A percentile compares a stretch with the other conserved stretches of the same genome.
Evolutionary conservation across 1,140 invertebrate species (phyloP).

Genomic region (Drosophila sproati): DNA sequence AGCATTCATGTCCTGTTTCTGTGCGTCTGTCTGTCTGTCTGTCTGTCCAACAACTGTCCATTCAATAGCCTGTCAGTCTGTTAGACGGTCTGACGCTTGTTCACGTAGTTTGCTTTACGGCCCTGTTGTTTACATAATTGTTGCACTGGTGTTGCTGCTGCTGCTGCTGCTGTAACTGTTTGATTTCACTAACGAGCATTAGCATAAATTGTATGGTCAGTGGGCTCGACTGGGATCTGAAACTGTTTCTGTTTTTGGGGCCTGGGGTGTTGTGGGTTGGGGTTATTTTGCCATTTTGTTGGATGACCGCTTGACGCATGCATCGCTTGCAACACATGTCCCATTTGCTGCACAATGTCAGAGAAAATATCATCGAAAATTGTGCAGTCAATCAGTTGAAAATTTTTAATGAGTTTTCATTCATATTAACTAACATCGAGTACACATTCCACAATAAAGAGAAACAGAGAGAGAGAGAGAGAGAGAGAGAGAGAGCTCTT

Average conservation of each 20-base stretch:
- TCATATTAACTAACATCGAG: conserved; percentile 53
- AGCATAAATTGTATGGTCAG: conserved; percentile 72
- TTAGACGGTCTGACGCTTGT: conserved; percentile 20
- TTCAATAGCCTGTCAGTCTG: conserved; percentile 5
- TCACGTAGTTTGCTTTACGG: conserved; percentile 72
- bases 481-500: not conserved
- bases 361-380: conserved; percentile 50
- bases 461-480: not conserved
- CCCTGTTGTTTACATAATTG: conserved; percentile 79
- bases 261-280: not conserved
- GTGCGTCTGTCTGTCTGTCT: not conserved
- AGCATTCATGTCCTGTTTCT: conserved; percentile 7
- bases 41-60: not conserved
- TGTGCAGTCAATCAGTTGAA: conserved; percentile 80
- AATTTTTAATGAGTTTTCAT: conserved; percentile 83
- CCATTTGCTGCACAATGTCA: conserved; percentile 38
- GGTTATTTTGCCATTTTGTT: conserved; percentile 21
- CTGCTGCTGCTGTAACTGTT: conserved; percentile 51
- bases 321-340: conserved; percentile 60
- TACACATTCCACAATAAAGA: conserved; percentile 7
- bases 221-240: not conserved
- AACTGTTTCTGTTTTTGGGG: not conserved
- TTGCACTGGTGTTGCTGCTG: conserved; percentile 56
- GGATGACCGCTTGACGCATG: conserved; percentile 27
- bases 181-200: conserved; percentile 82